A percentile compares a stretch with the other conserved stretches of the same genome.
These are phyloP conservation scores for Dolichopus griseipennis DNA, from an alignment of 2,888 invertebrate genomes.

Conservation along the genomic window DNA sequence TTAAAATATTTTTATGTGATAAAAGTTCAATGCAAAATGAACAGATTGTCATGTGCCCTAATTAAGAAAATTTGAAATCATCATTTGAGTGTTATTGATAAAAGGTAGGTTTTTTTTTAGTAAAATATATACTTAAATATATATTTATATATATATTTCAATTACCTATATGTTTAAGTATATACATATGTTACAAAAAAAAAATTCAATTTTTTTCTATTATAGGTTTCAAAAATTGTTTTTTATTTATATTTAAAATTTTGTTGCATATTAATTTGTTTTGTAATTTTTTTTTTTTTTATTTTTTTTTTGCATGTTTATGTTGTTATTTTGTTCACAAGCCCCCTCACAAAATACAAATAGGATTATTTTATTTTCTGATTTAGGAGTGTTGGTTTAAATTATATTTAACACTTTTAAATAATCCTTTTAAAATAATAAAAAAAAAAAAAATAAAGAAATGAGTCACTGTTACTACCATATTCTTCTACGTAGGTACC, in stretches of 20 bases:
- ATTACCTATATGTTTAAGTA: neutral
- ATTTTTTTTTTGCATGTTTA: neutral
- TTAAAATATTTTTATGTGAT: neutral
- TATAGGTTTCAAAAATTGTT: neutral
- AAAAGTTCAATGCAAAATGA: slow-evolving; percentile 1
- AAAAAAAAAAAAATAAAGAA: neutral
- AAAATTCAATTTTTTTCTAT: neutral
- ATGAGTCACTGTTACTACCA: neutral
- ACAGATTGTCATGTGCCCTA: slow-evolving; percentile 2
- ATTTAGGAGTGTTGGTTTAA: neutral
- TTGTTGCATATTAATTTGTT: neutral
- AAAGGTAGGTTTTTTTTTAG: neutral
- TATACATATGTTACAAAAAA: neutral
- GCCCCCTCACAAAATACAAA: too few species aligned
- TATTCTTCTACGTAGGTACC: neutral
- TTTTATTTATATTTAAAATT: neutral
- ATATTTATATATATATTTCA: neutral
- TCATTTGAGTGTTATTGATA: slow-evolving; percentile 6
- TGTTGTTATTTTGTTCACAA: neutral
- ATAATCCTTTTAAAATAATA: neutral
- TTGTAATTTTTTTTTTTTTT: neutral
- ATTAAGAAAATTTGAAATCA: slow-evolving; percentile 4
- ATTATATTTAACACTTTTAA: neutral
- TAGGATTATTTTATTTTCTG: neutral
- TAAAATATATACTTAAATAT: neutral